These are phyloP conservation scores for Rhinichthys osculus DNA, from an alignment of 2,797 vertebrate species.

Conservation along the genomic window DNA sequence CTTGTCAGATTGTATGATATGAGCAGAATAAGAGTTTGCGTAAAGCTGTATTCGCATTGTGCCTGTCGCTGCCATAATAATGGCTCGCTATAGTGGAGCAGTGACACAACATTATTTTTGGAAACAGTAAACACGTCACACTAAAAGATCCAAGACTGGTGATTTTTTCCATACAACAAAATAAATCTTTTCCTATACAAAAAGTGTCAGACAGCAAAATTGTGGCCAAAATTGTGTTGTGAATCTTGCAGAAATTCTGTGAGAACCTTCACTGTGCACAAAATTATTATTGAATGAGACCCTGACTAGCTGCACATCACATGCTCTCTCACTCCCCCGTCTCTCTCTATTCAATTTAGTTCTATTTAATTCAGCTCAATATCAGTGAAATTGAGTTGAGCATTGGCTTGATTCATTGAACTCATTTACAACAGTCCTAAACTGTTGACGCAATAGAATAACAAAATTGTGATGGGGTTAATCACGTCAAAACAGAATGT, in stretches of 20 bases:
- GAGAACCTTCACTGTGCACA: background rate
- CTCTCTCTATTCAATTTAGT: conserved; percentile 17
- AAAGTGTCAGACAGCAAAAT: background rate
- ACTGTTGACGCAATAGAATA: conserved; percentile 24
- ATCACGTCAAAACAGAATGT: conserved; percentile 34
- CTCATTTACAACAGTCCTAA: conserved; percentile 31
- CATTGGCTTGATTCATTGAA: conserved; percentile 29
- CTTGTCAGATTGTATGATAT: background rate
- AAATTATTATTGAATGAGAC: background rate
- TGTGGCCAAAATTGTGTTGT: background rate
- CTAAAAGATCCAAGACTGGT: background rate
- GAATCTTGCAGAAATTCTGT: background rate
- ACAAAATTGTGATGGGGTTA: conserved; percentile 15
- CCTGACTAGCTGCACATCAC: background rate
- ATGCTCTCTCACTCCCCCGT: background rate
- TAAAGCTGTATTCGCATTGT: background rate
- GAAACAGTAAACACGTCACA: background rate
- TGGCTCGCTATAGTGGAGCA: background rate
- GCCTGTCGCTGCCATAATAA: background rate
- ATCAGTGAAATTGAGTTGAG: conserved; percentile 40
- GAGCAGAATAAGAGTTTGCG: background rate
- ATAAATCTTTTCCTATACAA: background rate
- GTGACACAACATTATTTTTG: background rate
- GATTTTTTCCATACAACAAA: background rate
- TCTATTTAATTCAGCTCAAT: conserved; percentile 39